Percentiles rank a stretch among this genome's conserved stretches.
These are phyloP conservation scores for Drosophila parthenogenetica DNA, from an alignment of 2,888 invertebrate species.

Conservation along the genomic window DNA sequence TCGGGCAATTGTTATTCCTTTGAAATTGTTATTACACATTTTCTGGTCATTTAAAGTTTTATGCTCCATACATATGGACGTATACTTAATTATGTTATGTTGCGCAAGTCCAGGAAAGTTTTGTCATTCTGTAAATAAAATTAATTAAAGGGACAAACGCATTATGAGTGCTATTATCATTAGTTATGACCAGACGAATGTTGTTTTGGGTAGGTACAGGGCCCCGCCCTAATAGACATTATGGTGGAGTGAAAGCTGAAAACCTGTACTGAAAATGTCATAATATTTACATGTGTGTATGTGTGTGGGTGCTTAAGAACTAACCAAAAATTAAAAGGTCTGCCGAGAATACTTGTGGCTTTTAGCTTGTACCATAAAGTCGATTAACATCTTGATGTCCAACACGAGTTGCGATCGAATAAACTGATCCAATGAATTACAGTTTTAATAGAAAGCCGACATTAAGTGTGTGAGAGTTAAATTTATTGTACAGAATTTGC, in stretches of 20 bases:
- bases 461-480: background rate
- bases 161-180: constrained; percentile 68
- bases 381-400: constrained; percentile 8
- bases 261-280: background rate
- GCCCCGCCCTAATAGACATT: background rate
- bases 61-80: background rate
- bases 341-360: background rate
- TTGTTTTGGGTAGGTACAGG: background rate
- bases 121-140: constrained; percentile 51
- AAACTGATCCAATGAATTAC: constrained; percentile 21
- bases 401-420: constrained; percentile 19
- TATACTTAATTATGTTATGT: background rate
- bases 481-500: constrained; percentile 60
- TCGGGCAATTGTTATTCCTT: constrained; percentile 1
- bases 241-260: background rate
- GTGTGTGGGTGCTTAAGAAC: too few relatives aligned
- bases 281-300: too few relatives aligned
- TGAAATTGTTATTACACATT: background rate
- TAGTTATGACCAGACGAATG: constrained; percentile 49
- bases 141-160: constrained; percentile 44
- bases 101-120: constrained; percentile 10
- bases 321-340: background rate
- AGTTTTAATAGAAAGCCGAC: constrained; percentile 3
- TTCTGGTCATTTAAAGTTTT: background rate
- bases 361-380: constrained; percentile 11